Base-by-base conservation (phyloP, 2,797 vertebrate species). In the Cyclopterus lumpus region DNA sequence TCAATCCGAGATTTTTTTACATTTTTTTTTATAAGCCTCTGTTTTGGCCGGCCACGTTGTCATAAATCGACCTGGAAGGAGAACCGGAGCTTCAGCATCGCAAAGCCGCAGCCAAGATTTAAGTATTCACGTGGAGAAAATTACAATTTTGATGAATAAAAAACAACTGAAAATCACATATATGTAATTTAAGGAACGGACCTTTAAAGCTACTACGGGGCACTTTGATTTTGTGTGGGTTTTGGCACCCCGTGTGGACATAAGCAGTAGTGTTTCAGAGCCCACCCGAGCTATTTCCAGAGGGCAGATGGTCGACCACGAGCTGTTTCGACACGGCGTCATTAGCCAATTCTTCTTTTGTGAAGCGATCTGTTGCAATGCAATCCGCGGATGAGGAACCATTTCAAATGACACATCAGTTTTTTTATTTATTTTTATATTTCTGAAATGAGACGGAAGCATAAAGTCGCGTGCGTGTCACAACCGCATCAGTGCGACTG, bases 291-390 rank as follows among this genome's bases (percentile, higher is more conserved):
- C n/a, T n/a, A n/a, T n/a, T n/a, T n/a, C n/a, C n/a, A 62, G 60
- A 55, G n/a, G 14, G n/a, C 64, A 63, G 62, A 67, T 48, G 55
- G 2, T 75, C 28, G 10, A 26, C 70, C 76, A 62, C 22, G 0
- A 40, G 71, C 20, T 58, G 61, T 79, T 66, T 69, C 20, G 53
- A 65, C 75, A 76, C 20, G 0, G n/a, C 16, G 12, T 34, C 69
- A 49, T 81, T 71, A 34, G 63, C 59, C 22, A 79, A 80, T 72
- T 61, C n/a, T 22, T 66, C 49, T n/a, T n/a, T n/a, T n/a, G n/a
- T n/a, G n/a, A n/a, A n/a, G n/a, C 2, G 26, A 75, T 75, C 7
- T 0, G 57, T 91, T 87, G 79, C 85, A 74, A 79, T 72, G 75
- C 77, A n/a, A 20, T 26, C 0, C 0, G 18, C 38, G 34, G 20